Evolutionary conservation across 2,113 vertebrate species (phyloP).

Genomic region (Peromyscus californicus): DNA sequence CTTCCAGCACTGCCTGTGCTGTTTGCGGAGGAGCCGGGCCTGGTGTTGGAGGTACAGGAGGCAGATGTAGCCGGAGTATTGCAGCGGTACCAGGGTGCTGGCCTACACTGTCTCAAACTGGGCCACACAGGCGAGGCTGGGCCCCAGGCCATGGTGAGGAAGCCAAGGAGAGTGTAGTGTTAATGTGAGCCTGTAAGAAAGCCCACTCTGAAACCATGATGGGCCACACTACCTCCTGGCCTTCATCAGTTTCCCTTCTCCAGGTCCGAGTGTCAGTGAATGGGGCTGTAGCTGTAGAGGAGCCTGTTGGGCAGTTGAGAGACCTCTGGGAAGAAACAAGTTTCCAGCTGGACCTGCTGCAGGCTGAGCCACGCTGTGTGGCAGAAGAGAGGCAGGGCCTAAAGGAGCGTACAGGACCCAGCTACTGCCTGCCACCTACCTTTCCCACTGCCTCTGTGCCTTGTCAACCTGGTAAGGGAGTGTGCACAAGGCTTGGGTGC

Average conservation of each 20-base stretch:
- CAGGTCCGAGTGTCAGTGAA: conserved; percentile 90
- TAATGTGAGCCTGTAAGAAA: background rate
- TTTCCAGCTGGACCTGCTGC: conserved; percentile 93
- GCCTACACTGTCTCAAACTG: conserved; percentile 89
- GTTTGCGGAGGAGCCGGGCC: conserved; percentile 94
- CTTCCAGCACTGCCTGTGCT: conserved; percentile 90
- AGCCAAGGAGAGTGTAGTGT: background rate
- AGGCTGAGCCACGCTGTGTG: conserved; percentile 90
- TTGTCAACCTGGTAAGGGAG: conserved; percentile 85
- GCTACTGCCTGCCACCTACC: conserved; percentile 90
- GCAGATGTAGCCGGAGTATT: conserved; percentile 81
- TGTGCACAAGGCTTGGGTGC: background rate
- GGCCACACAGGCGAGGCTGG: conserved; percentile 90
- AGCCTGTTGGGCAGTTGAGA: conserved; percentile 89
- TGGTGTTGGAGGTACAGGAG: conserved; percentile 92
- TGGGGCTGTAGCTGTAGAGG: conserved; percentile 87
- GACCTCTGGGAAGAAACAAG: conserved; percentile 95
- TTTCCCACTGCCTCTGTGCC: conserved; percentile 82
- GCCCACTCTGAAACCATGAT: background rate
- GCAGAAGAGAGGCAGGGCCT: conserved; percentile 91
- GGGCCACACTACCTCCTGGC: background rate
- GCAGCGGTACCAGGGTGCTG: conserved; percentile 86
- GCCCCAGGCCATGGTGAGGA: conserved; percentile 89
- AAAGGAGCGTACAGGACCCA: conserved; percentile 88
- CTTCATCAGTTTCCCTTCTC: too few relatives aligned